Base-by-base conservation (phyloP, 2,113 vertebrate species). In the Tinamus guttatus region DNA sequence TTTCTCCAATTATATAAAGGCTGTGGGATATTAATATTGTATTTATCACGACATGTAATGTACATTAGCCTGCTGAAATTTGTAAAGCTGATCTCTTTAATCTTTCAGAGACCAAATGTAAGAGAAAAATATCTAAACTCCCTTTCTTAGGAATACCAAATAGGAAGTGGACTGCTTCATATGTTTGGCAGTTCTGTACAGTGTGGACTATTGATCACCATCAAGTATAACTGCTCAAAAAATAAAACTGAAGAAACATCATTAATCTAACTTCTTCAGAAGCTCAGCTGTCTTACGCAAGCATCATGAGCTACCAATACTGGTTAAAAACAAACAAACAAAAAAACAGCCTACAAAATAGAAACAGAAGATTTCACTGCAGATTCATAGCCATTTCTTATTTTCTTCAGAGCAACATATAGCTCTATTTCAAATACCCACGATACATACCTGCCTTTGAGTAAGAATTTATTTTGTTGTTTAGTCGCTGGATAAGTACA, bases 381-480 rank as follows among this genome's bases (percentile, higher is more conserved):
- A 60, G 32, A 54, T 82, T 21, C 15, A 60, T 3, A 13, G 8
- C n/a, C 51, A n/a, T 45, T 13, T 47, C 15, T 67, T 28, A n/a
- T n/a, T 83, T 75, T 52, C 28, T 75, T 69, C 52, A 83, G 16
- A 75, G 21, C 7, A 84, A 49, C 7, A 85, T 4, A 51, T 0
- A 75, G 49, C 6, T 21, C 83, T 51, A 30, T 19, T 45, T 85
- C 32, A 40, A 43, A 56, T 4, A 0, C 24, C 7, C 27, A 43
- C 32, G 10, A 82, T 60, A 95, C 97, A 62, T 90, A 98, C 92
- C 98, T 91, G 99, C 96, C 97, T 97, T 99, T 86, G 98, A 98
- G 97, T 91, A 99, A 27, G 97, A 99, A 92, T 98, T 99, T 64
- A 99, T 99, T 88, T 99, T 99, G 96, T 98, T 98, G 98, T 99